Evolutionary conservation across 92 coral and sea anemone species (phyloP).

Genomic region (Paramuricea clavata): DNA sequence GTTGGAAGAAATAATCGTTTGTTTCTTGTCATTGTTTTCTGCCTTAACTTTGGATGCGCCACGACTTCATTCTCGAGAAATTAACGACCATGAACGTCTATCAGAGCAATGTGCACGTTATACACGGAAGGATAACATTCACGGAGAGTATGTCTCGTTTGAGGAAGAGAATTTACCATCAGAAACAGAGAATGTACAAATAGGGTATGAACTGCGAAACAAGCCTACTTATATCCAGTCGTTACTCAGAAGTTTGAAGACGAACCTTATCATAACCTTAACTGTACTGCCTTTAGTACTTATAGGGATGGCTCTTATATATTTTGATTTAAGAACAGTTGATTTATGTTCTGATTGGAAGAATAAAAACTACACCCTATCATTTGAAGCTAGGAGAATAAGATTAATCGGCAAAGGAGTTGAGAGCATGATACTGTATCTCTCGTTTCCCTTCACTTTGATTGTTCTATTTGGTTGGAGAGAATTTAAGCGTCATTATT

Average conservation of each 20-base stretch:
- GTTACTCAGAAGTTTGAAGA: background rate
- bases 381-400: background rate
- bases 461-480: background rate
- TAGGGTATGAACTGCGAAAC: too few species aligned
- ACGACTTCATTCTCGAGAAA: background rate
- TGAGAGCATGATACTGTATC: background rate
- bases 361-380: background rate
- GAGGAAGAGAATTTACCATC: too few species aligned
- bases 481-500: background rate
- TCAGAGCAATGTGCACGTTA: background rate
- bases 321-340: background rate
- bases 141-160: background rate
- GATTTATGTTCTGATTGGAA: constrained; percentile 1
- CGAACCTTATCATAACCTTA: background rate
- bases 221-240: background rate
- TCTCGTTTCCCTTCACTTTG: background rate
- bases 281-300: background rate
- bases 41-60: background rate
- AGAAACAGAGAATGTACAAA: too few species aligned
- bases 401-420: background rate
- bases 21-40: too few species aligned
- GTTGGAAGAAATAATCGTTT: too few species aligned
- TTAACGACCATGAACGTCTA: background rate
- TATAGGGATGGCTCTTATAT: background rate
- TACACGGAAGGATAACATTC: background rate